These are phyloP conservation scores for Teleogryllus occipitalis DNA, from an alignment of 1,140 invertebrate genomes.

Conservation along the genomic window DNA sequence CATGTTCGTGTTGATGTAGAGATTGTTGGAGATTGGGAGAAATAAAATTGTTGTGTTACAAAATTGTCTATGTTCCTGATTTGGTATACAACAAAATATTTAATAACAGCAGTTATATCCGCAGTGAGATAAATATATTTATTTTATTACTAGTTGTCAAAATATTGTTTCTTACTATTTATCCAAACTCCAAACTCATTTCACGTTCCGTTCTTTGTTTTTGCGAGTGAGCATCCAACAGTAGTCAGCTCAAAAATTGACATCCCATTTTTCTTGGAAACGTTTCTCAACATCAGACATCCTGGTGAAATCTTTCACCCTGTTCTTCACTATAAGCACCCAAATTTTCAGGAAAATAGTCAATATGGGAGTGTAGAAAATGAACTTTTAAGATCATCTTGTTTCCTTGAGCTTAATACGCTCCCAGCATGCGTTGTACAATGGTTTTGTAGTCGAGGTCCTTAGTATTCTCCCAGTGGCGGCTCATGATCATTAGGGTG, in stretches of 20 bases:
- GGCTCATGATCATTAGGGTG: neutral
- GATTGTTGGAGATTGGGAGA: no score
- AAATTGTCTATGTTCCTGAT: no score
- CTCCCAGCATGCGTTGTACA: no score
- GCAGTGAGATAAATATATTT: no score
- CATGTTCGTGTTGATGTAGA: no score
- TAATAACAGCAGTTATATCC: neutral
- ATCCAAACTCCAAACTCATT: neutral
- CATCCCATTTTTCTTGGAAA: constrained; percentile 14
- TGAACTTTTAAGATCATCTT: constrained; percentile 23
- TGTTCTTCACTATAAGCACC: constrained; percentile 23
- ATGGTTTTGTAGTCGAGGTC: no score
- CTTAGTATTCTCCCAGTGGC: no score
- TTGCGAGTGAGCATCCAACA: neutral
- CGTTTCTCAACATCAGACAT: constrained; percentile 20
- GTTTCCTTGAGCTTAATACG: neutral
- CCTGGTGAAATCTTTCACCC: constrained; percentile 21
- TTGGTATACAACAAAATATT: neutral
- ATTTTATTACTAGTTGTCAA: no score
- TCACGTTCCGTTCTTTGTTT: no score
- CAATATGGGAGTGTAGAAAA: constrained; percentile 22
- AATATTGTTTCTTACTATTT: no score
- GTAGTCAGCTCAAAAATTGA: constrained; percentile 15
- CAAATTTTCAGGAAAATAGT: constrained; percentile 24
- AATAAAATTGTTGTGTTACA: no score